Evolutionary conservation across 2,888 invertebrate species (phyloP), one percentile per base, ranked within the genome.

Genomic region (Lymantria monacha): DNA sequence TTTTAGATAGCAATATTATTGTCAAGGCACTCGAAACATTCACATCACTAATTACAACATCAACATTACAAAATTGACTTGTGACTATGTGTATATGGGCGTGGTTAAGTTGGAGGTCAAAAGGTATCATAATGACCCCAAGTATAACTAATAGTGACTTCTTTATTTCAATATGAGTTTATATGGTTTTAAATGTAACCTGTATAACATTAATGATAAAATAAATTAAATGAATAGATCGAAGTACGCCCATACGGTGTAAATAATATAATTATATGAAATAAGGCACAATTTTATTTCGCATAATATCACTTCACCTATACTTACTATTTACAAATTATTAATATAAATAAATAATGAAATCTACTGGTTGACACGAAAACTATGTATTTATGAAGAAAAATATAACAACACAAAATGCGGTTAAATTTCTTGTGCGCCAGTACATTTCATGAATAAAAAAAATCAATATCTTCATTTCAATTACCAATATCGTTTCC

Each of bases 221-320:
- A n/a, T 38, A 38, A 9, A 38, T 36, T 9, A n/a, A n/a, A 37
- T 30, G 37, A 37, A 3, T 3, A 9, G 38, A 11, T 38, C 38
- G 3, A 38, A 36, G n/a, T 12, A 38, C 38, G 38, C 42, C 47
- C 42, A 46, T 49, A 22, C 45, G 54, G 48, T 47, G 59, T 63
- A 63, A 52, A 56, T 48, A 49, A 66, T 57, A 56, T 61, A 59
- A 41, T 61, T 64, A 69, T 70, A 72, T 74, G 72, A 71, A 73
- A 70, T 70, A 84, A 84, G 84, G 84, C 84, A 84, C 84, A 72
- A 75, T 76, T 72, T 70, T 72, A 70, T 61, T 67, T 65, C 66
- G 79, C 67, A 50, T 61, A 61, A 76, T 81, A 81, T 81, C 83
- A 83, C 81, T 82, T 76, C 66, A 50, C 68, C 70, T 77, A 74